These are phyloP conservation scores for Meandrina meandrites DNA, from an alignment of 92 coral and sea anemone species.

Conservation along the genomic window DNA sequence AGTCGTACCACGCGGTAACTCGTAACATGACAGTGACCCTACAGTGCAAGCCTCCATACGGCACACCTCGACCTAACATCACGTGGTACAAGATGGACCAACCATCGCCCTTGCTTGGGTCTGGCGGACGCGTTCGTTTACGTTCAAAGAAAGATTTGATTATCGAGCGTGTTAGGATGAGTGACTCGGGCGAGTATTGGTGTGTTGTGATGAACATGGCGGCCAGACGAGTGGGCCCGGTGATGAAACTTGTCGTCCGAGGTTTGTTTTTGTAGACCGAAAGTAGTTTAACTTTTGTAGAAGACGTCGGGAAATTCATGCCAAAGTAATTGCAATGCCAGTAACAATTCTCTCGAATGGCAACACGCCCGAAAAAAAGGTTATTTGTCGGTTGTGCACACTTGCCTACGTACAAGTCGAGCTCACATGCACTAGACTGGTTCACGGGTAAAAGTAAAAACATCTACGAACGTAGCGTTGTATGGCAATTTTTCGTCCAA, in stretches of 20 bases:
- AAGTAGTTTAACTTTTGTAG: neutral
- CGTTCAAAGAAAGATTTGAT: neutral
- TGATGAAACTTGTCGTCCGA: slow-evolving; percentile 8
- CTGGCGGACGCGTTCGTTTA: neutral
- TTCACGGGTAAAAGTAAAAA: no score
- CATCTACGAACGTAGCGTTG: no score
- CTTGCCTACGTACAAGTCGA: no score
- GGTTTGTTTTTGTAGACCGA: neutral
- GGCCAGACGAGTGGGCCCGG: slow-evolving; percentile 28
- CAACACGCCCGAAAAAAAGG: no score
- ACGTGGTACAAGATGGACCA: slow-evolving; percentile 31
- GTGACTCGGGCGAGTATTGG: slow-evolving; percentile 26
- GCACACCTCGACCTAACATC: slow-evolving; percentile 13
- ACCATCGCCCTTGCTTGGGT: neutral
- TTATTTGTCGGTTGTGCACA: no score
- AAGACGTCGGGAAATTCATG: neutral
- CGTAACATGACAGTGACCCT: slow-evolving; percentile 4
- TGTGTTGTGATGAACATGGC: slow-evolving; percentile 33
- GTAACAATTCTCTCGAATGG: no score
- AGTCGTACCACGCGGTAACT: neutral
- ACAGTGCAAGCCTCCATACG: slow-evolving; percentile 18
- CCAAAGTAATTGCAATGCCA: neutral
- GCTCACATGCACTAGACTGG: no score
- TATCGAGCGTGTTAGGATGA: neutral
- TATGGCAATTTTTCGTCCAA: no score